Conservation (phyloP, 2,888 invertebrate genomes). For the Nemotelus pantherinus region DNA sequence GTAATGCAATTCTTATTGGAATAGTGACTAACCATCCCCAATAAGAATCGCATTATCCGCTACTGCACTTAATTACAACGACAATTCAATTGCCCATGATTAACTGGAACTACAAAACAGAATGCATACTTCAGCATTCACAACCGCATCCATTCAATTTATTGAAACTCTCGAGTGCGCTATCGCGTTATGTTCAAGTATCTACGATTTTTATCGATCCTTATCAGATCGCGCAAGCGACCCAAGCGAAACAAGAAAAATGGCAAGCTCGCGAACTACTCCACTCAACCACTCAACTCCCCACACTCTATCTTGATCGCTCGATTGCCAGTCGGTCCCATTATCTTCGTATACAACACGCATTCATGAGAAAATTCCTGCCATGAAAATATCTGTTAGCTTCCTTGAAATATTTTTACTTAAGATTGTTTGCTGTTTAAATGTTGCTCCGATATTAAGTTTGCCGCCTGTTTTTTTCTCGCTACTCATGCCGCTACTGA, state of each 20-base stretch:
- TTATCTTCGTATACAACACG: constrained; percentile 3
- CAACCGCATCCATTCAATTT: not conserved
- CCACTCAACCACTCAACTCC: too few species aligned
- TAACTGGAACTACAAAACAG: too few species aligned
- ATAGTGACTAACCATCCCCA: too few species aligned
- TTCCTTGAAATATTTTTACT: constrained; percentile 38
- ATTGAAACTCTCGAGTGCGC: constrained; percentile 14
- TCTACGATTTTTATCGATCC: constrained; percentile 29
- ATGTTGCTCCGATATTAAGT: constrained; percentile 32
- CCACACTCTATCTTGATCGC: not conserved
- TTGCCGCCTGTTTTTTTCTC: not conserved
- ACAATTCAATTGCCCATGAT: too few species aligned
- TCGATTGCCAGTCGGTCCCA: not conserved
- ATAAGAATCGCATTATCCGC: too few species aligned
- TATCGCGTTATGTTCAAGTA: not conserved
- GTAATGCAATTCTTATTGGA: too few species aligned
- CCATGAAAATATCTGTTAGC: constrained; percentile 39
- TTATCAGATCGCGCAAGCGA: constrained; percentile 13
- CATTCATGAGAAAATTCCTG: constrained; percentile 39
- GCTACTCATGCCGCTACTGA: not conserved
- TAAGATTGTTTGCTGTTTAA: constrained; percentile 35
- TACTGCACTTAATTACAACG: too few species aligned
- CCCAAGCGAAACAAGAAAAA: not conserved
- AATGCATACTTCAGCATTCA: too few species aligned
- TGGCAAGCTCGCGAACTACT: too few species aligned